Evolutionary conservation across 2,113 vertebrate species (phyloP), one percentile per base, ranked within the genome.

Genomic region (Dolichallabes microphthalmus): DNA sequence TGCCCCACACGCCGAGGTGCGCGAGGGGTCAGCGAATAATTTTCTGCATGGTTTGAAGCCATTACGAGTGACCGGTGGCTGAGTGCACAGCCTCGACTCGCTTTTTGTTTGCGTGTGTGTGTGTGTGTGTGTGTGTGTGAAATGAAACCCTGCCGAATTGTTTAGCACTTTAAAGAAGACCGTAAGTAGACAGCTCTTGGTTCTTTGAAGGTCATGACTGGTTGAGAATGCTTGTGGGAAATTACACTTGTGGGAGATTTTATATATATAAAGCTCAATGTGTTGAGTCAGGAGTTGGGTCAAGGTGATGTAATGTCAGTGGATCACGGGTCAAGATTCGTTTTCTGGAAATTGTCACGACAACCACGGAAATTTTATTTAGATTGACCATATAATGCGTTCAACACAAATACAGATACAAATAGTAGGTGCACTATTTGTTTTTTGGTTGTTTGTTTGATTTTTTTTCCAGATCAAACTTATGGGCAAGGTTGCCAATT

Each of bases 11-110:
- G 87, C 83, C 58, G 87, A 88, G 85, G 85, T 82, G 87, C 82
- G 80, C 66, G 61, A 88, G 74, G 87, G 89, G 87, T 90, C 87
- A 88, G 76, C 57, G 87, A 87, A 88, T 90, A 88, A 90, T 90
- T 90, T 90, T 87, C 87, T 90, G 89, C 87, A 90, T 90, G 89
- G 85, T 90, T 90, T 88, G 89, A 87, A 83, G 76, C 87, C 87
- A 88, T 87, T 88, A 90, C 64, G 83, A 90, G 75, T 77, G 87
- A 85, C 89, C 89, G 66, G 82, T 85, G 87, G 81, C 85, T n/a
- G 53, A 88, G 85, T 76, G 35, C 57, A 52, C 76, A 64, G 82
- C 73, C 53, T 22, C 19, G 25, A 53, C 58, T 53, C 35, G 63
- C 76, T 84, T 71, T 45, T 45, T 45, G 45, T 45, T 45, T 69